phyloP scores from a whole-genome alignment of 2,888 invertebrate species.

The Leucozona laternaria region DNA sequence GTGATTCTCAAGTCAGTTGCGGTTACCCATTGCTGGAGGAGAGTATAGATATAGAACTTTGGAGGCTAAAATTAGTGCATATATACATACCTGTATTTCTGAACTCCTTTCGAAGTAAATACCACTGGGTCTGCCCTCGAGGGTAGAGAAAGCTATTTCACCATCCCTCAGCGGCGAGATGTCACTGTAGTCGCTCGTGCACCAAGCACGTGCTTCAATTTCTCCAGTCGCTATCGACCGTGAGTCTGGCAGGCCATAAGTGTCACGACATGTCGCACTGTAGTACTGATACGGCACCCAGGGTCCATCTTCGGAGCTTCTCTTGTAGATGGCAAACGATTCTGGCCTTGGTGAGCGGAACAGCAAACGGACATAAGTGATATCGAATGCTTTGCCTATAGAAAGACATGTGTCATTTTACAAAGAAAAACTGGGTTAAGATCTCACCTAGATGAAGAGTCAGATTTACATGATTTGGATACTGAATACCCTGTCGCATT shows the following conservation, averaged over 20 bases:
- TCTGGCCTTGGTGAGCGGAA: slow-evolving; percentile 98
- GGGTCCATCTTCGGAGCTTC: slow-evolving; percentile 89
- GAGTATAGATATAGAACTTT: background rate
- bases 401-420: slow-evolving; percentile 5
- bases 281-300: slow-evolving; percentile 97
- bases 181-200: slow-evolving; percentile 99
- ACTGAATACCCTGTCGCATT: slow-evolving; percentile 96
- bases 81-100: slow-evolving; percentile 91
- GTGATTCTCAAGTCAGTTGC: slow-evolving; percentile 97
- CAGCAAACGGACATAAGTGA: slow-evolving; percentile 96
- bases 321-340: slow-evolving; percentile 97
- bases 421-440: slow-evolving; percentile 28
- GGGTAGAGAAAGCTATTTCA: slow-evolving; percentile 96
- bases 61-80: background rate
- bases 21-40: slow-evolving; percentile 97
- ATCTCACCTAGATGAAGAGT: slow-evolving; percentile 92
- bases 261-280: slow-evolving; percentile 96
- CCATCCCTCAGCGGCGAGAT: slow-evolving; percentile 98
- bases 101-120: slow-evolving; percentile 95
- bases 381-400: slow-evolving; percentile 97
- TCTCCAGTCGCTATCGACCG: slow-evolving; percentile 89
- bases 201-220: slow-evolving; percentile 96
- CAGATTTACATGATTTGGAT: slow-evolving; percentile 96
- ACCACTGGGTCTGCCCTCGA: slow-evolving; percentile 97
- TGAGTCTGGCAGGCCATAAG: slow-evolving; percentile 93